Conservation (phyloP, 2,113 vertebrate species). For the Cavia porcellus region DNA sequence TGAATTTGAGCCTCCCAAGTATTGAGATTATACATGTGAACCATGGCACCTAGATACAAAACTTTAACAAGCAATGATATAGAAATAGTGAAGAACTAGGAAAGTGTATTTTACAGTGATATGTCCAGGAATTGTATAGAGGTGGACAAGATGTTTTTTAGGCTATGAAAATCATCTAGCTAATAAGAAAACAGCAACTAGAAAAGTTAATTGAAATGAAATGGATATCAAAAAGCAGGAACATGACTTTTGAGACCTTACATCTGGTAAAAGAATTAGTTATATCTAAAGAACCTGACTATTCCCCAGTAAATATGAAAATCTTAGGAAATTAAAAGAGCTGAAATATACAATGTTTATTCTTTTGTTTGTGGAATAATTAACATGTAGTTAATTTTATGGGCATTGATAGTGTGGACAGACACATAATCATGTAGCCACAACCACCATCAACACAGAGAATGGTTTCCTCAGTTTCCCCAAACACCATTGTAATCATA, state of each 20-base stretch:
- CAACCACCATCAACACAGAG: neutral
- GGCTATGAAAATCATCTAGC: neutral
- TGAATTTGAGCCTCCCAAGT: neutral
- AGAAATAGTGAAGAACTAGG: neutral
- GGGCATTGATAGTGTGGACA: neutral
- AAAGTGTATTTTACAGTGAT: neutral
- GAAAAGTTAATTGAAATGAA: neutral
- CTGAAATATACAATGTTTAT: neutral
- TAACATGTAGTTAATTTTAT: neutral
- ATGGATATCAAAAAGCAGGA: neutral
- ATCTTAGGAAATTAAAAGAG: neutral
- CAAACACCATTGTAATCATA: neutral
- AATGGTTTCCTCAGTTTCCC: neutral
- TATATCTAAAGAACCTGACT: neutral
- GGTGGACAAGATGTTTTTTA: neutral
- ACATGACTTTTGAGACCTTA: neutral
- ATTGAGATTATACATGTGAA: neutral
- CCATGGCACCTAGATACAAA: neutral
- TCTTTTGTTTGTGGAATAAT: neutral
- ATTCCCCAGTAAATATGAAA: neutral
- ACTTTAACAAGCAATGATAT: neutral
- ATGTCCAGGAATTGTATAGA: neutral
- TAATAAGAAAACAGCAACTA: neutral
- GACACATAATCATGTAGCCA: neutral
- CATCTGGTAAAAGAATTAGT: neutral